Evolutionary conservation across 1,140 invertebrate genomes (phyloP).

Genomic region (Cydia amplana): DNA sequence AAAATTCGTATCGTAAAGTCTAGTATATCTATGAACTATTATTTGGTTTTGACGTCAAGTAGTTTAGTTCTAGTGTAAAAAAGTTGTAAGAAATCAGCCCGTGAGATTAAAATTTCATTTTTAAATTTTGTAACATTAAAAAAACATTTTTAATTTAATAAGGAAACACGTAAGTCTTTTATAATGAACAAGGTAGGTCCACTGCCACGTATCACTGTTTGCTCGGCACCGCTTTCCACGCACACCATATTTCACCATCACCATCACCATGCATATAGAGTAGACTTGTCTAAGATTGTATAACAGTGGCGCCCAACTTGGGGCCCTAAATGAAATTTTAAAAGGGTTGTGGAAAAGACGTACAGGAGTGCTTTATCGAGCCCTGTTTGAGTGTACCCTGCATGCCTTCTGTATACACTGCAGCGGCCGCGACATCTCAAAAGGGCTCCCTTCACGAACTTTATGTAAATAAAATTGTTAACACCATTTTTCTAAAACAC

Average conservation of each 20-base stretch:
- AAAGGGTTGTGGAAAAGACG: slow-evolving; percentile 76
- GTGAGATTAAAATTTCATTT: no score
- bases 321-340: slow-evolving; percentile 34
- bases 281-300: slow-evolving; percentile 36
- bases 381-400: neutral
- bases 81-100: no score
- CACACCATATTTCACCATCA: slow-evolving; percentile 47
- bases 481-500: slow-evolving; percentile 25
- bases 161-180: slow-evolving; percentile 16
- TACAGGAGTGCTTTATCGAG: slow-evolving; percentile 20
- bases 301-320: slow-evolving; percentile 43
- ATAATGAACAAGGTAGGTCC: slow-evolving; percentile 23
- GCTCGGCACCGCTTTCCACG: slow-evolving; percentile 49
- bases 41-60: neutral
- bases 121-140: no score
- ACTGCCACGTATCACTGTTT: slow-evolving; percentile 58
- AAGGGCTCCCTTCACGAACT: slow-evolving; percentile 16
- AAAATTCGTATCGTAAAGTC: no score
- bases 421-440: neutral
- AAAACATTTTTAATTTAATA: slow-evolving; percentile 4
- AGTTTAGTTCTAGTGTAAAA: no score
- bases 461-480: slow-evolving; percentile 28
- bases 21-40: neutral
- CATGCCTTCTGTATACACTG: neutral
- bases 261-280: slow-evolving; percentile 43